Base-by-base conservation (phyloP, 2,888 invertebrate genomes). In the Macaria liturata region DNA sequence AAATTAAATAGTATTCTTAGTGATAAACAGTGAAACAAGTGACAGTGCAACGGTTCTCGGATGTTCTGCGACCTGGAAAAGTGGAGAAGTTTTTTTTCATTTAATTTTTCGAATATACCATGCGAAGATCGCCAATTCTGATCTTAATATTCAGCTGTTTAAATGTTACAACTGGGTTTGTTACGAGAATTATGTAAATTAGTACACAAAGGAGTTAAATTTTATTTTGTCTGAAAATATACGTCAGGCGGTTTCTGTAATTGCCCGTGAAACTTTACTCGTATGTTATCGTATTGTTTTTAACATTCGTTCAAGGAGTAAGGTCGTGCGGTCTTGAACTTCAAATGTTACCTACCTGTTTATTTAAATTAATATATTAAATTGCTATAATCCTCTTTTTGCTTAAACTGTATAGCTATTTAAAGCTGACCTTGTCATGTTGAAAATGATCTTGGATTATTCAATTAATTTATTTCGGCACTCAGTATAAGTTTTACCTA, bases 131-230 rank as follows among this genome's bases (percentile, higher is more conserved):
- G 75, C 76, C 77, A 72, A 67, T 69, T 64, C 68, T 65, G 62
- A 70, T 69, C 60, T 69, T 50, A 47, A 39, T 45, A 47, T 63
- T 57, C 66, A 69, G 68, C 69, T 71, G 71, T 62, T 67, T 62
- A 62, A 57, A 71, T 54, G 52, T 51, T 53, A 60, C 55, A 51
- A 37, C 40, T 34, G 46, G 57, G 47, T 40, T 46, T 53, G 53
- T 57, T 53, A 44, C 46, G 45, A 54, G 46, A 49, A 49, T 71
- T 75, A 80, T 76, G 76, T 69, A 75, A 78, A 80, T 78, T 39
- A 7, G 64, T 61, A 67, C 59, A 77, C 75, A 78, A 81, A 76
- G 78, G 75, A 77, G 78, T 80, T 75, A 72, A 67, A 76, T 78
- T 76, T 67, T 69, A 66, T 3, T 47, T 39, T 62, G 72, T 74